Conservation (phyloP, 1,140 invertebrate genomes). For the Heliconius hewitsoni region DNA sequence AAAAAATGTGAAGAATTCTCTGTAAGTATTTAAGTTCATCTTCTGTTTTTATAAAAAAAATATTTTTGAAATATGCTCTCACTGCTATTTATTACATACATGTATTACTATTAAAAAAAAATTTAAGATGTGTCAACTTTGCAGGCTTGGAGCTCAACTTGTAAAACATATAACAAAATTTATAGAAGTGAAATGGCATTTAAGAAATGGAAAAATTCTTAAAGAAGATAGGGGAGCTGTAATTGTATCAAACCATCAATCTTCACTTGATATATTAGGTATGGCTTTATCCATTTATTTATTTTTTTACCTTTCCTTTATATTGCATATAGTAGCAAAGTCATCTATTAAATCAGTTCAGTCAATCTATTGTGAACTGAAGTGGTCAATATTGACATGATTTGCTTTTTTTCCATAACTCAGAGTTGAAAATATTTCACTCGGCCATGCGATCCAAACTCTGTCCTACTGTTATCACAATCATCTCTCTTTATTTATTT, state of each 20-base stretch:
- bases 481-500: no score
- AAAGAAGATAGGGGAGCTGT: conserved; percentile 90
- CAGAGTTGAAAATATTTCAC: no score
- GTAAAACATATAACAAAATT: conserved; percentile 85
- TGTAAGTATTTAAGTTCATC: conserved; percentile 65
- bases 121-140: conserved; percentile 30
- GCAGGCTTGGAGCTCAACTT: conserved; percentile 70
- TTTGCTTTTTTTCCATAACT: no score
- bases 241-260: conserved; percentile 94
- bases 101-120: no score
- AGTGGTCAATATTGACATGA: no score
- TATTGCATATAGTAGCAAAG: no score
- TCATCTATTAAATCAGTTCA: no score
- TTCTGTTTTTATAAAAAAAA: conserved; percentile 13
- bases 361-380: no score
- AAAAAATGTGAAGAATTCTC: conserved; percentile 77
- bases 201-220: conserved; percentile 88
- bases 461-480: no score
- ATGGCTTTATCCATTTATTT: conserved; percentile 42
- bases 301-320: no score
- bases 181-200: conserved; percentile 90
- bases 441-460: no score
- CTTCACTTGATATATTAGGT: conserved; percentile 91
- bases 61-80: background rate
- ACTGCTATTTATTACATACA: no score